Percentiles rank a stretch among this genome's conserved stretches.
These are phyloP conservation scores for Teleogryllus oceanicus DNA, from an alignment of 2,888 invertebrate species.

Conservation along the genomic window DNA sequence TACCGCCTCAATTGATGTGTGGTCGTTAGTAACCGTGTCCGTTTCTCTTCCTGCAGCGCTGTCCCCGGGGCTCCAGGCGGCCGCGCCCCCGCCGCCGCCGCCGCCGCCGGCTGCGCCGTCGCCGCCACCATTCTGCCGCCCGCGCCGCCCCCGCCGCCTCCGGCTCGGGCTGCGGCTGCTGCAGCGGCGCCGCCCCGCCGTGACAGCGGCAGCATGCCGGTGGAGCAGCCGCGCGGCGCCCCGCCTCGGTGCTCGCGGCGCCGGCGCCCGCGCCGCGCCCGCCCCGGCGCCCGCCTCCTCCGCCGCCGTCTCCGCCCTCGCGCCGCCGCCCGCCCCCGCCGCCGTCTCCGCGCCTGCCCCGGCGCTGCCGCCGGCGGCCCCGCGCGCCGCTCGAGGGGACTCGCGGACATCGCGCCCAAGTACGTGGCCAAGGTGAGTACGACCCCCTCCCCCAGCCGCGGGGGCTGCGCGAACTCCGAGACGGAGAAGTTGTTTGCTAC, in stretches of 20 bases:
- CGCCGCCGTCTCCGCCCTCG: neutral
- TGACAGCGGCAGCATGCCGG: neutral
- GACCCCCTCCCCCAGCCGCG: neutral
- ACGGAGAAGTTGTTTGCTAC: too few relatives aligned
- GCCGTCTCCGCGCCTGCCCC: neutral
- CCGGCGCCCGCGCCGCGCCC: neutral
- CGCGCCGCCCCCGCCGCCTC: neutral
- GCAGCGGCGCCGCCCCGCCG: neutral
- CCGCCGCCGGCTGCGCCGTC: neutral
- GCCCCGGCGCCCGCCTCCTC: neutral
- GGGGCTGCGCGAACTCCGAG: too few relatives aligned
- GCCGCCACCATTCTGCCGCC: neutral
- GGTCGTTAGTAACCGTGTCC: neutral
- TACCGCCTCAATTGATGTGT: neutral
- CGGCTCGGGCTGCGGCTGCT: neutral
- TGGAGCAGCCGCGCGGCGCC: neutral
- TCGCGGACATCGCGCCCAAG: conserved; percentile 41
- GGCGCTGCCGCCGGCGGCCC: neutral
- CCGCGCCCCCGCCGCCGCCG: neutral
- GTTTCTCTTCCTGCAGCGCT: neutral
- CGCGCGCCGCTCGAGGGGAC: conserved; percentile 35
- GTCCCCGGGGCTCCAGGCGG: neutral
- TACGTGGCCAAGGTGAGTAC: conserved; percentile 39
- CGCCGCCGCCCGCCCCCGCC: neutral
- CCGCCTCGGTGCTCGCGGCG: neutral